phyloP scores from a whole-genome alignment of 2,113 vertebrate genomes.

The Meles meles region DNA sequence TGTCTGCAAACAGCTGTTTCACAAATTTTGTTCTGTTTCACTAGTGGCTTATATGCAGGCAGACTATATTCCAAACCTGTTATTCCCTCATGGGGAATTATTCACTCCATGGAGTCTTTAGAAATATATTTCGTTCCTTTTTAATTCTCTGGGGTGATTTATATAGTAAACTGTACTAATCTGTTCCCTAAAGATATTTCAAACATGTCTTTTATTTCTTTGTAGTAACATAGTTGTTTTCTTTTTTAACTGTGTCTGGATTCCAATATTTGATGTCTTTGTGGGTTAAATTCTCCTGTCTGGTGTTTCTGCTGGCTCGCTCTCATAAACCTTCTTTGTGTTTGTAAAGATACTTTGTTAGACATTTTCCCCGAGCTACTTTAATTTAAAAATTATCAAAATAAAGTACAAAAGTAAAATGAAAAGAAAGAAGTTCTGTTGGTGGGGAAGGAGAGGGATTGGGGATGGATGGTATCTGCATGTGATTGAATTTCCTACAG shows the following conservation, averaged over 20 bases:
- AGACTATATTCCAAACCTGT: not conserved
- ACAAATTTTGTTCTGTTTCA: not conserved
- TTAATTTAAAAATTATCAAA: constrained; percentile 6
- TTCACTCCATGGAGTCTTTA: not conserved
- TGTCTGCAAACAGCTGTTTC: not conserved
- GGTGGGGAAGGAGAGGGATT: rapidly evolving
- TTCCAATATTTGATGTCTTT: not conserved
- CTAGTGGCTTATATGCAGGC: not conserved
- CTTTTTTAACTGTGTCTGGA: not conserved
- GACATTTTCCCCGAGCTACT: not conserved
- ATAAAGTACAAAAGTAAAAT: not conserved
- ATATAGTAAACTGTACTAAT: not conserved
- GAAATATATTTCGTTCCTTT: not conserved
- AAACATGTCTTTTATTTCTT: not conserved
- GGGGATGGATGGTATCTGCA: not conserved
- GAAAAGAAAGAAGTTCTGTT: not conserved
- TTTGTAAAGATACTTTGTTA: not conserved
- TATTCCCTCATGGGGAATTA: not conserved
- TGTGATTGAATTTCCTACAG: not conserved
- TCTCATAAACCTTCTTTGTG: not conserved
- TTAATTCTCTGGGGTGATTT: not conserved
- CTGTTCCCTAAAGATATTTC: not conserved
- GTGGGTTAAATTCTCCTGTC: not conserved
- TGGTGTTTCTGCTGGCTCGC: not conserved
- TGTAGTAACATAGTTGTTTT: not conserved